Evolutionary conservation across 1,140 invertebrate species (phyloP), one percentile per base, ranked within the genome.

Genomic region (Patella vulgata): DNA sequence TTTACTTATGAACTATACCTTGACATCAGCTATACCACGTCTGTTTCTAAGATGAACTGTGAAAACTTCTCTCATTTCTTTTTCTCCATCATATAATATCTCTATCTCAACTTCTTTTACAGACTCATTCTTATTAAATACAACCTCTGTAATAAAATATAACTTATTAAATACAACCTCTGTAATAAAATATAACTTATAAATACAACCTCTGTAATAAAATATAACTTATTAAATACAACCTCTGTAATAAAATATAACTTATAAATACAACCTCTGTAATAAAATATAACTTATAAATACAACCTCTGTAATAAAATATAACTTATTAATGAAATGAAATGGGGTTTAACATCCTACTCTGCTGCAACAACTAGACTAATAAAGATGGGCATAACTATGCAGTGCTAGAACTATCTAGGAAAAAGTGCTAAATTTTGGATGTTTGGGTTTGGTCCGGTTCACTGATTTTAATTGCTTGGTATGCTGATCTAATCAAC

Each of bases 21-120:
- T 71, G 31, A 84, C 65, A 50, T 80, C 74, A 14, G 82, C 82
- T 0, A 79, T 57, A 1, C 63, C 70, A 75, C 36, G 43, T 27
- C 43, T 23, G 17, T 46, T 46, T 36, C 66, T 68, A 17, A 85
- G 64, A 47, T 82, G 79, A 1, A 85, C 60, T 17, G 77, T 81
- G 60, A 85, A 85, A 21, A 77, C 71, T 63, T 85, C 84, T 50
- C 77, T 73, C 58, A 78, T 75, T 63, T 85, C 84, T 52, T 71
- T 77, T 28, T 77, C 61, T 11, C 51, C 66, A 57, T 85, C 84
- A 63, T 75, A 75, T 3, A 84, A 58, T 25, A 85, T 80, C 55
- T 82, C 74, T 19, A 85, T 64, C 33, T 84, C 77, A 8, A 84
- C 73, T n/a, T 77, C 60, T 2, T 72, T 25, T 6, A 63, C 56